Percentiles rank a stretch among this genome's conserved stretches.
These are phyloP conservation scores for Prinia subflava DNA, from an alignment of 2,113 vertebrate genomes.

Conservation along the genomic window DNA sequence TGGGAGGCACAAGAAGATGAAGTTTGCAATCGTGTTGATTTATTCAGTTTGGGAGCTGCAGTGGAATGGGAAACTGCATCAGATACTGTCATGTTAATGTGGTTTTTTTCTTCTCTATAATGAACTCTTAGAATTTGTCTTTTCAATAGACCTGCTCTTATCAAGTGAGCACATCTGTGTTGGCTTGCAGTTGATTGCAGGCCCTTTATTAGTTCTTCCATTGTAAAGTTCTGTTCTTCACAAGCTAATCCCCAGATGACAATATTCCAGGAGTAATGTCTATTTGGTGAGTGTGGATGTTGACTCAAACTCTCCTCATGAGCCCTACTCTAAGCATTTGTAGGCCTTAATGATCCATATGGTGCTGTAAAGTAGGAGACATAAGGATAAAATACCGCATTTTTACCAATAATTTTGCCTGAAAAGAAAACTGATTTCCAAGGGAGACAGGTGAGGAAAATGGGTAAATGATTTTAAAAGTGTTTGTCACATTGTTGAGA, in stretches of 20 bases:
- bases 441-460: not conserved
- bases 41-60: not conserved
- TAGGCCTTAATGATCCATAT: not conserved
- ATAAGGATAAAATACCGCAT: not conserved
- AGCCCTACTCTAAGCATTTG: not conserved
- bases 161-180: not conserved
- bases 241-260: not conserved
- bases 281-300: not conserved
- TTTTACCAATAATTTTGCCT: not conserved
- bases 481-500: not conserved
- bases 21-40: not conserved
- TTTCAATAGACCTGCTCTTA: not conserved
- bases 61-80: not conserved
- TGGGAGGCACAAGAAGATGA: not conserved
- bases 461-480: not conserved
- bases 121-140: not conserved
- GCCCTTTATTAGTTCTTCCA: not conserved
- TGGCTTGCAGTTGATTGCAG: not conserved
- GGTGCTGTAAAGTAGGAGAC: not conserved
- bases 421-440: constrained; percentile 5
- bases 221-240: not conserved
- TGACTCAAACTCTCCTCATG: not conserved
- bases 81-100: not conserved
- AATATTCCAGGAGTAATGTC: not conserved
- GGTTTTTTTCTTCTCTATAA: not conserved